A percentile compares a stretch with the other conserved stretches of the same genome.
Conservation (phyloP, 2,113 vertebrate species). For the Camarhynchus parvulus region DNA sequence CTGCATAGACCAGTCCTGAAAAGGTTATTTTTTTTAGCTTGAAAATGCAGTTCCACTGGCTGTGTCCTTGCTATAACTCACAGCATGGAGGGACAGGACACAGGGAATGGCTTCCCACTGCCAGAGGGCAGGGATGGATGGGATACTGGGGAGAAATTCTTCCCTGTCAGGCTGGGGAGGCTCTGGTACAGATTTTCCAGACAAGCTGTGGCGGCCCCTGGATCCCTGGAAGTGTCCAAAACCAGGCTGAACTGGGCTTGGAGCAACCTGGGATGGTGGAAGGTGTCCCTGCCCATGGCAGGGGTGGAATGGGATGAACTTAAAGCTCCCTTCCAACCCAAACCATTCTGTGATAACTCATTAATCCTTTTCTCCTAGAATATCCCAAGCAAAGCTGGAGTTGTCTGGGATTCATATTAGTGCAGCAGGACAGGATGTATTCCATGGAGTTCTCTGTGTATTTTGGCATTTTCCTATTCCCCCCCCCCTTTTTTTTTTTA, state of each 20-base stretch:
- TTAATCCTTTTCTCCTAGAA: not conserved
- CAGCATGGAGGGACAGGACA: not conserved
- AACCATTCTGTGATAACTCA: not conserved
- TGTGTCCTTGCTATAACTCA: not conserved
- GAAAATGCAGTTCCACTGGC: not conserved
- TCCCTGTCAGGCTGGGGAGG: rapidly evolving
- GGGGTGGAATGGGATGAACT: not conserved
- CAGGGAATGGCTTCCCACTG: not conserved
- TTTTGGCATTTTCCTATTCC: constrained; percentile 23
- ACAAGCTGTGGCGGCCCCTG: not conserved
- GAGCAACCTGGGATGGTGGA: rapidly evolving
- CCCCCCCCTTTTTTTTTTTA: not conserved
- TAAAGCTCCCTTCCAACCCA: not conserved
- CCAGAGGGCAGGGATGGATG: not conserved
- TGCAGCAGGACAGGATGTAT: not conserved
- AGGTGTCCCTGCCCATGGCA: not conserved
- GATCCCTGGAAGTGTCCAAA: not conserved
- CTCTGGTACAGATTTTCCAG: not conserved
- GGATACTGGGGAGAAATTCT: not conserved
- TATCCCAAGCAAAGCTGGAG: not conserved
- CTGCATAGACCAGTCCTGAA: not conserved
- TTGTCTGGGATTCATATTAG: not conserved
- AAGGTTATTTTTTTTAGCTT: not conserved
- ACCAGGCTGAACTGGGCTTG: rapidly evolving
- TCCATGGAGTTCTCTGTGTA: not conserved